Evolutionary conservation across 2,888 invertebrate genomes (phyloP), one percentile per base, ranked within the genome.

Genomic region (Trachelus troglodyta): DNA sequence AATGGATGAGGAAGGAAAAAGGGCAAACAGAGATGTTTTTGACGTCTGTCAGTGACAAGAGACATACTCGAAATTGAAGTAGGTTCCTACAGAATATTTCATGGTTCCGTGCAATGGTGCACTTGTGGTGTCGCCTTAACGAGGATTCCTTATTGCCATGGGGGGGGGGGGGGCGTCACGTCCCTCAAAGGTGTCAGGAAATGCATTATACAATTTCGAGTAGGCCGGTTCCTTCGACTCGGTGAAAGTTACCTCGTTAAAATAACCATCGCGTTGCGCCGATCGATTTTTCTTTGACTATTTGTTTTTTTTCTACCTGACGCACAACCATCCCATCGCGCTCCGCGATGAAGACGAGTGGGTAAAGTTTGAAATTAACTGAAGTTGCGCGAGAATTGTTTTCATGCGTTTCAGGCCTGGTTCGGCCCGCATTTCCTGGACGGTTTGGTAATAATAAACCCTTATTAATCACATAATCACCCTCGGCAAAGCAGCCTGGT

Each of bases 171-270:
- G 1, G 75, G 34, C 69, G 56, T 56, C 56, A 56, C 23, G 56
- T 56, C 23, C 56, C 75, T 77, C 31, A 33, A n/a, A 69, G 69
- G 56, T 74, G 77, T 75, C 77, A 40, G 77, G 77, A 75, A 77
- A 75, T 69, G 75, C 77, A 75, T 77, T 77, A 69, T 75, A 75
- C 34, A 77, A 77, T 77, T 77, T 77, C 75, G 33, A 75, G 40
- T 40, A 23, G 75, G 56, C 40, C 74, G 76, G 33, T 68, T 69
- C 11, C 11, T 23, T 73, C 15, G 15, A 23, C 30, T 34, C 35
- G 37, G 37, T 74, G 35, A 74, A 23, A 74, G 71, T 76, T 40
- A 11, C 34, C 34, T 35, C 35, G 56, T 56, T 56, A 56, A 56
- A 56, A 56, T 56, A 56, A 56, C 23, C 56, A 56, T 23, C 56